A percentile compares a stretch with the other conserved stretches of the same genome.
These are phyloP conservation scores for Heterotilapia buettikoferi DNA, from an alignment of 2,113 vertebrate species.

Conservation along the genomic window DNA sequence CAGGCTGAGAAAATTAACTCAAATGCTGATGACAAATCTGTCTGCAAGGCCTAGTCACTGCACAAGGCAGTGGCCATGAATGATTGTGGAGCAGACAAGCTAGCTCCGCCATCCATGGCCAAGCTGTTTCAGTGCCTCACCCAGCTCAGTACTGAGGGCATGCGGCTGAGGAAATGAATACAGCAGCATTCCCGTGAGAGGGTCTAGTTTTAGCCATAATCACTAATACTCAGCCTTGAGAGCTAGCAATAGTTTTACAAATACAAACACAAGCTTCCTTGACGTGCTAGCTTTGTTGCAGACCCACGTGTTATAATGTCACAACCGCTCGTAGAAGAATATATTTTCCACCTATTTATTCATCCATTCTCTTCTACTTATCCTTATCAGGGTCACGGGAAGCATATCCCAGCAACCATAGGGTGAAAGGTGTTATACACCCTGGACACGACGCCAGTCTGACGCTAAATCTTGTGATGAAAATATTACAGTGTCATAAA, in stretches of 20 bases:
- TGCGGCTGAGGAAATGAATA: not conserved
- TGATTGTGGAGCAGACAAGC: not conserved
- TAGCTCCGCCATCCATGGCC: not conserved
- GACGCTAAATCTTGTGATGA: not conserved
- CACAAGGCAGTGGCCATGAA: accelerated
- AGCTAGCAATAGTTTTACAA: not conserved
- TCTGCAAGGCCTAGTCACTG: not conserved
- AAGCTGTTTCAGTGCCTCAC: not conserved
- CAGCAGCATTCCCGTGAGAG: not conserved
- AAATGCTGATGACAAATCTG: not conserved
- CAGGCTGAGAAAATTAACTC: not conserved
- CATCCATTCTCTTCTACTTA: not conserved
- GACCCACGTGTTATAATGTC: not conserved
- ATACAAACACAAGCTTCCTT: not conserved
- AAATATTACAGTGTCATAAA: not conserved
- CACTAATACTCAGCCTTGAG: not conserved
- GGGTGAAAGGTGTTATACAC: not conserved
- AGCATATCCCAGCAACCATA: not conserved
- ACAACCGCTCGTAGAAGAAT: not conserved
- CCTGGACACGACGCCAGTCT: not conserved
- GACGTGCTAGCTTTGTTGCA: not conserved
- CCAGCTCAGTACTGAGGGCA: not conserved
- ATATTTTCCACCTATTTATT: not conserved
- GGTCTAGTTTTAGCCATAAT: not conserved
- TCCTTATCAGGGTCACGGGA: not conserved